These are phyloP conservation scores for Adrianichthys oophorus DNA, from an alignment of 2,797 vertebrate genomes.

Conservation along the genomic window DNA sequence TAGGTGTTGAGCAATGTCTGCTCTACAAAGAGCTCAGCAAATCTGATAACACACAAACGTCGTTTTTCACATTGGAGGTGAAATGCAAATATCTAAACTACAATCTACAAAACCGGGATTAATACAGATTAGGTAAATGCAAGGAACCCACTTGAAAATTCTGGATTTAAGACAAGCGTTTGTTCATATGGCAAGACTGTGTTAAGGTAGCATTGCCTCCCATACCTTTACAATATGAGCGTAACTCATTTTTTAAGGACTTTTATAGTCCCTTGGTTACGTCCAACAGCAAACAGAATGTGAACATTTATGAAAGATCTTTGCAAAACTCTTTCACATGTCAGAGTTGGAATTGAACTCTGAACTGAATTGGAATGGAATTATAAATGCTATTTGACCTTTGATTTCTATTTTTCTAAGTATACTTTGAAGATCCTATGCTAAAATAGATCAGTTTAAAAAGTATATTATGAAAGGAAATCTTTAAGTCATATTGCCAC, in stretches of 20 bases:
- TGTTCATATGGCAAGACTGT: constrained; percentile 60
- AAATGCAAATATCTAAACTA: constrained; percentile 77
- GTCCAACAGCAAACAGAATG: constrained; percentile 48
- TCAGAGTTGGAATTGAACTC: constrained; percentile 39
- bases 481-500: constrained; percentile 65
- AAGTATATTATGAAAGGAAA: constrained; percentile 36
- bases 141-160: constrained; percentile 59
- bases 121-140: constrained; percentile 67
- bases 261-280: constrained; percentile 32
- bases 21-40: constrained; percentile 55
- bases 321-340: constrained; percentile 67
- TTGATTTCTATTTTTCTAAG: constrained; percentile 30
- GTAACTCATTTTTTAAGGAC: constrained; percentile 14
- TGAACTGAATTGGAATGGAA: too few species aligned
- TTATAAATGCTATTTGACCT: constrained; percentile 18
- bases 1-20: constrained; percentile 63
- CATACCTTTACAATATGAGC: constrained; percentile 34
- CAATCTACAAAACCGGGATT: constrained; percentile 78
- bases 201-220: constrained; percentile 52
- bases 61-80: constrained; percentile 75
- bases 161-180: constrained; percentile 63
- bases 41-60: constrained; percentile 76
- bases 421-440: constrained; percentile 30
- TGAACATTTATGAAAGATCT: constrained; percentile 56
- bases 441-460: constrained; percentile 28